Percentiles rank a stretch among this genome's conserved stretches.
Evolutionary conservation across 2,113 vertebrate species (phyloP).

Genomic region (Reinhardtius hippoglossoides): DNA sequence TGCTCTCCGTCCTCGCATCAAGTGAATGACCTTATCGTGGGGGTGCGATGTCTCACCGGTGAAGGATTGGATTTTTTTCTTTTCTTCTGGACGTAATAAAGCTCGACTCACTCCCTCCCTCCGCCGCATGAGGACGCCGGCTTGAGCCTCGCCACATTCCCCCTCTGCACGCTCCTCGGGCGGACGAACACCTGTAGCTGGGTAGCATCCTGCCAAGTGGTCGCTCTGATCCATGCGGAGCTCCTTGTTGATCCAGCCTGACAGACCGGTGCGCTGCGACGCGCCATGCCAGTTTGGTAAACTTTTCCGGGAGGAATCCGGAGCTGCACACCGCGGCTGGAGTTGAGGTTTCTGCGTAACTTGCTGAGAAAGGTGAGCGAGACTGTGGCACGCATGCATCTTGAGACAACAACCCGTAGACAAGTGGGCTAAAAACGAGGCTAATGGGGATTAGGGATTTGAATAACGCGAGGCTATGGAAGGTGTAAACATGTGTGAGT

Average conservation of each 20-base stretch:
- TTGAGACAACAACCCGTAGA: too few relatives aligned
- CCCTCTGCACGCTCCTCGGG: conserved; percentile 36
- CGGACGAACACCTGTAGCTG: conserved; percentile 91
- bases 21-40: conserved; percentile 89
- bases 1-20: conserved; percentile 80
- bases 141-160: conserved; percentile 59
- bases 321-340: conserved; percentile 78
- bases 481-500: too few relatives aligned
- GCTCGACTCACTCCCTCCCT: conserved; percentile 61
- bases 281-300: conserved; percentile 86
- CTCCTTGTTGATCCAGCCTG: conserved; percentile 84
- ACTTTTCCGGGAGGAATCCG: conserved; percentile 84
- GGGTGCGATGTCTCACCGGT: conserved; percentile 88
- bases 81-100: conserved; percentile 83
- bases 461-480: too few relatives aligned
- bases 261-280: conserved; percentile 69
- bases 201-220: conserved; percentile 70
- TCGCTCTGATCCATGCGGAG: conserved; percentile 84
- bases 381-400: background rate
- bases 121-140: conserved; percentile 81
- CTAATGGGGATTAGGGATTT: too few relatives aligned
- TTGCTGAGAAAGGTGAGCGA: conserved; percentile 90
- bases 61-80: conserved; percentile 78
- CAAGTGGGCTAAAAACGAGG: too few relatives aligned
- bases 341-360: conserved; percentile 84